phyloP scores from a whole-genome alignment of 2,797 vertebrate genomes.

The Aphelocoma californica region DNA sequence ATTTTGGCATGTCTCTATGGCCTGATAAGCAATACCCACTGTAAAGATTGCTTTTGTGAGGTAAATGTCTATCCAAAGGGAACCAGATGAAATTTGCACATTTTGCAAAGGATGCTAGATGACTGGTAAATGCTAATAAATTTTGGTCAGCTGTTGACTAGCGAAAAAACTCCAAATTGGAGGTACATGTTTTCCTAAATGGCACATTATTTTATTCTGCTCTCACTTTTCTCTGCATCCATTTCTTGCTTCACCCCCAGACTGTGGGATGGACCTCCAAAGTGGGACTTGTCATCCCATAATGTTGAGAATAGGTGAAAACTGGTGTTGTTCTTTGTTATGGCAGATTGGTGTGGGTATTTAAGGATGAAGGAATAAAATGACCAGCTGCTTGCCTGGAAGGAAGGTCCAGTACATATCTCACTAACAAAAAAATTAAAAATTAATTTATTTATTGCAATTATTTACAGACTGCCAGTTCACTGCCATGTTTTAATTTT shows the following conservation, averaged over 20 bases:
- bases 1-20: background rate
- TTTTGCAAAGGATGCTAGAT: background rate
- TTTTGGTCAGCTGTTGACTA: background rate
- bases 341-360: background rate
- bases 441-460: slow-evolving; percentile 30
- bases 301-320: background rate
- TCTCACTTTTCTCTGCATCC: background rate
- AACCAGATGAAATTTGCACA: background rate
- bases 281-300: background rate
- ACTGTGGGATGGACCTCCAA: background rate
- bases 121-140: background rate
- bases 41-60: background rate
- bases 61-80: background rate
- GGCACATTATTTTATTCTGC: background rate
- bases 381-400: slow-evolving; percentile 4
- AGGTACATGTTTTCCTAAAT: background rate
- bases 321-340: background rate
- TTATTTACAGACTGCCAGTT: slow-evolving; percentile 64
- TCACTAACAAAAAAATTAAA: background rate
- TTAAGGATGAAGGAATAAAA: slow-evolving; percentile 5
- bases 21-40: background rate
- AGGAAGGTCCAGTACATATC: background rate
- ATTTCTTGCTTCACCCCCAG: background rate
- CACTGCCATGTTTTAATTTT: slow-evolving; percentile 47
- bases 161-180: background rate